Evolutionary conservation across 2,888 invertebrate species (phyloP).

Genomic region (Cyaniris semiargus): DNA sequence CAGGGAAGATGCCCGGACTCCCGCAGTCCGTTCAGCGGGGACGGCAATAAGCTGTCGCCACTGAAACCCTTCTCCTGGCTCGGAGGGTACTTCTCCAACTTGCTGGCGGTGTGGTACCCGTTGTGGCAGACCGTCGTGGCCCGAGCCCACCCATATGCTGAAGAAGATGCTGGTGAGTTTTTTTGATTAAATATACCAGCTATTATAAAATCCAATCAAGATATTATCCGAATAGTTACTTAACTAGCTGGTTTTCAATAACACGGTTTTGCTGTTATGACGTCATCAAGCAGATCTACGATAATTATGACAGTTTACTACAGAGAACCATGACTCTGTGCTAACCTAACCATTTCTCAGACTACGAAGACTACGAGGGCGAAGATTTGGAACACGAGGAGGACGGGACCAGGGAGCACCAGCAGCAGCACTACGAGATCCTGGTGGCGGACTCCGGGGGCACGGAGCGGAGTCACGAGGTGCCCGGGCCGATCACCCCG

Average conservation of each 20-base stretch:
- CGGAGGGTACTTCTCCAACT: constrained; percentile 75
- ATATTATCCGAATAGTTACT: too few relatives aligned
- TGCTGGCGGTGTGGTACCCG: constrained; percentile 73
- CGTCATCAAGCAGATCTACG: too few relatives aligned
- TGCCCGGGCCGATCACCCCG: constrained; percentile 58
- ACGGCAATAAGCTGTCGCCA: constrained; percentile 64
- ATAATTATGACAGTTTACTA: too few relatives aligned
- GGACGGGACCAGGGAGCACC: constrained; percentile 58
- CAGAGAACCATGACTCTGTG: neutral
- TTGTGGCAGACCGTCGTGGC: constrained; percentile 67
- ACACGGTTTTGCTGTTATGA: too few relatives aligned
- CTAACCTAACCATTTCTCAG: constrained; percentile 40
- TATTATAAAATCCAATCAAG: neutral
- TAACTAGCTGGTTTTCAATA: too few relatives aligned
- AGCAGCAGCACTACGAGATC: constrained; percentile 57
- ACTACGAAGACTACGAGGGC: constrained; percentile 73
- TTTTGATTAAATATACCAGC: neutral
- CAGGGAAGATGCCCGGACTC: constrained; percentile 91
- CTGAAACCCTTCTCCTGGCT: constrained; percentile 79
- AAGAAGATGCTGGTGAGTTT: constrained; percentile 74
- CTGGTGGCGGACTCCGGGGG: constrained; percentile 70
- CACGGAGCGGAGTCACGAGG: constrained; percentile 57
- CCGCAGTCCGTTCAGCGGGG: constrained; percentile 83
- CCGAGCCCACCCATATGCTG: constrained; percentile 66
- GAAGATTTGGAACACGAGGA: constrained; percentile 66